These are phyloP conservation scores for Cantharis lateralis DNA, from an alignment of 2,888 invertebrate genomes.

Conservation along the genomic window DNA sequence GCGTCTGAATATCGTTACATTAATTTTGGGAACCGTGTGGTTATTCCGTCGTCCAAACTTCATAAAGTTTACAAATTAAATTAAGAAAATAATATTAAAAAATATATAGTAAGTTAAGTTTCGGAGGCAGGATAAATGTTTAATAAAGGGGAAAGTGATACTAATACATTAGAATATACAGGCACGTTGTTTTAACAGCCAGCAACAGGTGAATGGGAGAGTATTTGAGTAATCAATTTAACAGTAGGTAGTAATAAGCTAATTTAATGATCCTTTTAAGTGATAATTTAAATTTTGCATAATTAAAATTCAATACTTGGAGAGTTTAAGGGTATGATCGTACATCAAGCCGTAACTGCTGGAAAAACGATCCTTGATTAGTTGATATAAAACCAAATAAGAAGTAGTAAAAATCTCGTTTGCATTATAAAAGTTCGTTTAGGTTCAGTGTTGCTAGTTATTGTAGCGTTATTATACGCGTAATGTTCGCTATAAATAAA, in stretches of 20 bases:
- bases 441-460: background rate
- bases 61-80: slow-evolving; percentile 5
- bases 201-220: slow-evolving; percentile 50
- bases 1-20: slow-evolving; percentile 31
- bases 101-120: background rate
- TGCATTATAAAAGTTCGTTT: background rate
- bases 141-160: slow-evolving; percentile 1
- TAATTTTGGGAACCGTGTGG: slow-evolving; percentile 19
- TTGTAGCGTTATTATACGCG: slow-evolving; percentile 2
- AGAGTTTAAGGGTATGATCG: background rate
- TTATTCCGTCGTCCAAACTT: background rate
- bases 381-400: slow-evolving; percentile 1
- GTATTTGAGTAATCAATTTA: slow-evolving; percentile 50
- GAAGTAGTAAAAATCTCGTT: background rate
- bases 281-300: background rate
- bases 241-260: slow-evolving; percentile 35
- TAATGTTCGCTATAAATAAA: background rate
- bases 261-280: background rate
- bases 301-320: background rate
- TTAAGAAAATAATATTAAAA: background rate
- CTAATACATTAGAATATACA: slow-evolving; percentile 39
- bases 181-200: slow-evolving; percentile 44
- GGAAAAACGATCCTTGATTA: slow-evolving; percentile 10
- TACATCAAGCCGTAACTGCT: background rate
- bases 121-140: background rate